Base-by-base conservation (phyloP, 2,797 vertebrate genomes). In the Chromis chromis region DNA sequence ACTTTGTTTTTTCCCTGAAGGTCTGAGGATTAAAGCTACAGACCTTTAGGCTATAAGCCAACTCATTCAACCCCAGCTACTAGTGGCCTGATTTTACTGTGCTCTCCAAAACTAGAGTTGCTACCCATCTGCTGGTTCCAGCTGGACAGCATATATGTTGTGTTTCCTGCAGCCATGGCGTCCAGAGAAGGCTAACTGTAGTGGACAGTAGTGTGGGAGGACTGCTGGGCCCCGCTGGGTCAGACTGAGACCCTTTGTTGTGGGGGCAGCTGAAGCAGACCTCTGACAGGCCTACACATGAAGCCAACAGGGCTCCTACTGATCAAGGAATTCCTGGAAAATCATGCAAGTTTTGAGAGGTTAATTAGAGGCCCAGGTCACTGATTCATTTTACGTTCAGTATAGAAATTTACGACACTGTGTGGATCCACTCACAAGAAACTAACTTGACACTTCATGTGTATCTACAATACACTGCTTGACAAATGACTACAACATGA, bases 41-140 rank as follows among this genome's bases (percentile, higher is more conserved):
- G n/a, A 52, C 64, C 57, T 77, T 60, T 46, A 33, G 60, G 73
- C 46, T 59, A 16, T 27, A 78, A 50, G 14, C 21, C 48, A 60
- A 44, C 59, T 72, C 24, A 63, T 65, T 70, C 31, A 66, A 50
- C 64, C 53, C 46, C 14, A 6, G 52, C 63, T 59, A 31, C 81
- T 40, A 54, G 11, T 49, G 69, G 25, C 63, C 44, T 70, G 33
- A 76, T 83, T 74, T 69, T 63, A 22, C 49, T 46, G 21, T 7
- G 0, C 46, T 60, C 54, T 50, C 40, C 55, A 76, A 65, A 71
- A 72, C 62, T 25, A 24, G 48, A 75, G 48, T 54, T 25, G 25
- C 63, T 58, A 16, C 59, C 79, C 81, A 81, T 85, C 83, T 80
- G 79, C 67, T 64, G 49, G 70, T 83, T 74, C 79, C 85, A 85